Base-by-base conservation (phyloP, 2,797 vertebrate genomes). In the Catostomus latipinnis region DNA sequence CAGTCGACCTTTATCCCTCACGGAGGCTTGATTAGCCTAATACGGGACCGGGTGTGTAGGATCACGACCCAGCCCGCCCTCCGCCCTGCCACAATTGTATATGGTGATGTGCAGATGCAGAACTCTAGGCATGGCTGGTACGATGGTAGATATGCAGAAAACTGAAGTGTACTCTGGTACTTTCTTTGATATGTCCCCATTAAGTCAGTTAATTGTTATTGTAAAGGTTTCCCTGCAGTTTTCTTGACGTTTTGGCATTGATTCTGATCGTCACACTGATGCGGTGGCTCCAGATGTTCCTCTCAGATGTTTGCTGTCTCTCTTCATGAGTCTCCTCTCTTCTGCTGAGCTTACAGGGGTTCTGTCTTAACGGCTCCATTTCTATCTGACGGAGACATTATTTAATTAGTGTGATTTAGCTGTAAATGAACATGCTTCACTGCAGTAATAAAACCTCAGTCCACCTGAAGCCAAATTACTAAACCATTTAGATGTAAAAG, bases 351-450 rank as follows among this genome's bases (percentile, higher is more conserved):
- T 10, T 57, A 54, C 53, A 43, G 54, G 43, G 69, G 65, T 49
- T 65, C 5, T 57, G 18, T 80, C 61, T 48, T 56, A 56, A 49
- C 14, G 10, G 60, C 69, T 66, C 60, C 62, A 80, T 72, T 66
- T 73, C n/a, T 80, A 58, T 43, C 69, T 66, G 65, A 80, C 77
- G 66, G 54, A 73, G 54, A 61, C 70, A 69, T 66, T 63, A 73
- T 66, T 72, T 49, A 66, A 72, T 80, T 72, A 49, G 69, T 58
- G 52, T 72, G 60, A 72, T 80, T 80, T 80, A 72, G 61, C 46
- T 73, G 70, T 66, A 80, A 66, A 73, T 80, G 77, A 80, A 58
- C 70, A 43, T 7, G 13, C 61, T 73, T 71, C 69, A 43, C 12
- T 5, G 46, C 65, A 66, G 54, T 57, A 80, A 65, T 72, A 65